phyloP scores from a whole-genome alignment of 2,797 vertebrate species.

The Lepidocolaptes lacrymiger region DNA sequence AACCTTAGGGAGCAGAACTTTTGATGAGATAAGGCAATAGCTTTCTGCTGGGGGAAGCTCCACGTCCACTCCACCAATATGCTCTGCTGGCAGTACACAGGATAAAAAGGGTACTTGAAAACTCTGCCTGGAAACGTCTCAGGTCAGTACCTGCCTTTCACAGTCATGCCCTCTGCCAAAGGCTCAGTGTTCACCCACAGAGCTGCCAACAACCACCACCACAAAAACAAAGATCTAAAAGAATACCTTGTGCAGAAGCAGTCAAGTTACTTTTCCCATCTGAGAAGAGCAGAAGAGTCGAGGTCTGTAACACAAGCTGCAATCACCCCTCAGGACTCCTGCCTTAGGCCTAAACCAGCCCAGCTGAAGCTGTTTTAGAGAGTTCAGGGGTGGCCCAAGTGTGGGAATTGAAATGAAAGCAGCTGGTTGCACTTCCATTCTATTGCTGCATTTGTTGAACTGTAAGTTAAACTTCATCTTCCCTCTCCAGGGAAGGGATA shows the following conservation, averaged over 20 bases:
- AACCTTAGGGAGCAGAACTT: not conserved
- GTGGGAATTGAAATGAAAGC: not conserved
- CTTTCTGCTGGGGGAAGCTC: not conserved
- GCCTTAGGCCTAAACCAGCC: not conserved
- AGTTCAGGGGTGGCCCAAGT: not conserved
- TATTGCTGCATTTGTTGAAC: not conserved
- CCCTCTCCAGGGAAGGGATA: not conserved
- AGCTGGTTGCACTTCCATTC: not conserved
- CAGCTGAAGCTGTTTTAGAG: not conserved
- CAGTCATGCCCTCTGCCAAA: accelerated
- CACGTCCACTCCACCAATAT: not conserved
- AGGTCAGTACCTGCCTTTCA: not conserved
- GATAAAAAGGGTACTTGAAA: not conserved
- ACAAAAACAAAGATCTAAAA: not conserved
- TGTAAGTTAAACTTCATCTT: not conserved
- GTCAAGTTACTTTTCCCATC: not conserved
- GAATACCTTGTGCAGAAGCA: not conserved
- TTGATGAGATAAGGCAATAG: not conserved
- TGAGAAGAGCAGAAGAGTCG: not conserved
- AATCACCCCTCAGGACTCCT: not conserved
- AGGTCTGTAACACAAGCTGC: not conserved
- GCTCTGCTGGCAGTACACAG: not conserved
- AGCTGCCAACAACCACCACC: not conserved
- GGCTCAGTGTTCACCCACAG: not conserved
- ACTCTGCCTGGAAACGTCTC: not conserved